phyloP scores from a whole-genome alignment of 2,113 vertebrate genomes.

The Andinoacara biseriatus region DNA sequence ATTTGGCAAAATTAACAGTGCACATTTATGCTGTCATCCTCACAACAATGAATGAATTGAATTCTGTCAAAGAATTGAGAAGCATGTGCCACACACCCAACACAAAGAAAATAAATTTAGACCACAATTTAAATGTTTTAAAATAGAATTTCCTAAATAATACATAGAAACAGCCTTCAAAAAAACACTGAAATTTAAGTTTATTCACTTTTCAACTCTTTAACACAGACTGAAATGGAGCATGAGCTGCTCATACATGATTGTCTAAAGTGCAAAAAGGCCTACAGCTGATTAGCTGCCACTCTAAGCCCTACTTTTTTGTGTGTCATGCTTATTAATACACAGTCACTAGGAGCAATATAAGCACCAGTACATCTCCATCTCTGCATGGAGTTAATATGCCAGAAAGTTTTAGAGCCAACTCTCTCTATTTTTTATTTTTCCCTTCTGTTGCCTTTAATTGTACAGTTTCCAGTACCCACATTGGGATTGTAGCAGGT shows the following conservation, averaged over 20 bases:
- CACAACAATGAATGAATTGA: background rate
- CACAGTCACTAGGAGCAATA: conserved; percentile 16
- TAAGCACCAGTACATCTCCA: conserved; percentile 49
- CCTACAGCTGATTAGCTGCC: background rate
- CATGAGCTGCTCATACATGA: conserved; percentile 13
- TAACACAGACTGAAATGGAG: background rate
- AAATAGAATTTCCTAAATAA: conserved; percentile 3
- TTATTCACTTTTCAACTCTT: conserved; percentile 6
- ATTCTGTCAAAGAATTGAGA: background rate
- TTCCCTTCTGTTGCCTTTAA: background rate
- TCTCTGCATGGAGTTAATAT: background rate
- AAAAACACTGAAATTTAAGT: conserved; percentile 10
- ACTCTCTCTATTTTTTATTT: background rate
- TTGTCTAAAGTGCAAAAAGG: conserved; percentile 6
- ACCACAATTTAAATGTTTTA: background rate
- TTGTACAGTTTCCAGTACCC: background rate
- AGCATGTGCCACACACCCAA: background rate
- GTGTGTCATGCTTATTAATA: background rate
- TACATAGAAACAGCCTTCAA: conserved; percentile 7
- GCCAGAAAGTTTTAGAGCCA: background rate
- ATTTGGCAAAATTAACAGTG: background rate
- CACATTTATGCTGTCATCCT: background rate
- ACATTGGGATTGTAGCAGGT: background rate
- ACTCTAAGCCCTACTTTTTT: background rate
- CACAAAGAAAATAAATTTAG: background rate